Base-by-base conservation (phyloP, 2,888 invertebrate genomes). In the Drosophila mayaguana region DNA sequence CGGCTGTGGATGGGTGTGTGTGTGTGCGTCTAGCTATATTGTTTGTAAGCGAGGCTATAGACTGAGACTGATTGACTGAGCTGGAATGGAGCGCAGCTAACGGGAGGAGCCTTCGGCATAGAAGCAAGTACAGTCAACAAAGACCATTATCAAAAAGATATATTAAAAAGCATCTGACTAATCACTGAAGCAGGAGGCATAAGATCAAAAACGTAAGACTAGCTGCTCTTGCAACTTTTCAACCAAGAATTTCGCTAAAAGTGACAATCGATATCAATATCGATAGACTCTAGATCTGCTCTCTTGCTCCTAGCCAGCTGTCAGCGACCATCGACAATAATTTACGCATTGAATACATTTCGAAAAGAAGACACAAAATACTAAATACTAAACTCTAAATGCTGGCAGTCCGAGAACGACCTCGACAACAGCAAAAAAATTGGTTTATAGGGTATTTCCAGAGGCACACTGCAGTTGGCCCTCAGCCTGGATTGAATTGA, bases 1-100 rank as follows among this genome's bases (percentile, higher is more conserved):
- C 28, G 32, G 12, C 7, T 50, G 50, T 20, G 50, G 18, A 8
- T 7, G 50, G n/a, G 38, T 16, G 25, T 18, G 50, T 12, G 48
- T 12, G 28, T 48, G 32, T 50, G 48, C 20, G 50, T 34, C 14
- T 50, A 50, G 32, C 32, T 32, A 34, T 2, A 34, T 34, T 50
- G 50, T 34, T 32, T 18, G 12, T 50, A 50, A 50, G 50, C 32
- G 50, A 50, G 50, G 50, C 34, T 32, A 50, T 50, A 50, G 50
- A 50, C 50, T 50, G 50, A 50, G 32, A 32, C 34, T 34, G 14
- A 50, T 8, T 34, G 50, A 50, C 34, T 34, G 50, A 50, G 32
- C 32, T 11, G 28, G 7, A 28, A 3, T 7, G 22, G 12, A 16
- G 32, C 18, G 32, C 18, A 3, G 18, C 32, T 28, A 18, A 18